Conservation (phyloP, 2,888 invertebrate species). For the Oeneis ivallda region DNA sequence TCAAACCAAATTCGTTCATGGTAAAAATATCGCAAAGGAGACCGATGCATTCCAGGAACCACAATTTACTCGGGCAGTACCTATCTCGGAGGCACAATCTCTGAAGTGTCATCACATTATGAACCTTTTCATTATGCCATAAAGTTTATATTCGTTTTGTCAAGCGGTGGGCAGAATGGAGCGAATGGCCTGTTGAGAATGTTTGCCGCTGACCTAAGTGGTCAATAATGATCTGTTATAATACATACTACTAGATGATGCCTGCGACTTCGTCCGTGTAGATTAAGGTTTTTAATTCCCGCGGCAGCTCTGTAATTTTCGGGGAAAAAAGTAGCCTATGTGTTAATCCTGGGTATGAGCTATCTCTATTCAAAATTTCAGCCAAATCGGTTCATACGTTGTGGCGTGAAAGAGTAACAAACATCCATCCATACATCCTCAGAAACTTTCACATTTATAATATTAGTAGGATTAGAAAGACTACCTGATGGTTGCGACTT, state of each 20-base stretch:
- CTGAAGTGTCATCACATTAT: constrained; percentile 50
- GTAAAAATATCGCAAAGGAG: constrained; percentile 74
- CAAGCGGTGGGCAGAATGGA: constrained; percentile 51
- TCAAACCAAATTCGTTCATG: constrained; percentile 57
- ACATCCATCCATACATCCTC: too few relatives aligned
- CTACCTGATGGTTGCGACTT: too few relatives aligned
- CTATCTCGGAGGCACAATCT: constrained; percentile 46
- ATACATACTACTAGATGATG: constrained; percentile 54
- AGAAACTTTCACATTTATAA: too few relatives aligned
- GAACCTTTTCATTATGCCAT: constrained; percentile 46
- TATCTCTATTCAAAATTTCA: too few relatives aligned
- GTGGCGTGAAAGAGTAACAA: too few relatives aligned
- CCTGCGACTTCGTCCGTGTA: too few relatives aligned
- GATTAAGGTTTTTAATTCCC: too few relatives aligned
- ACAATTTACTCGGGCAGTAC: constrained; percentile 69
- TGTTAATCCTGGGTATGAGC: too few relatives aligned
- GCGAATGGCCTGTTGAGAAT: constrained; percentile 77
- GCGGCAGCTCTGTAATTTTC: too few relatives aligned
- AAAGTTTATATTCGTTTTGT: constrained; percentile 53
- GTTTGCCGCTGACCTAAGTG: constrained; percentile 77
- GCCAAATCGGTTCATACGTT: too few relatives aligned
- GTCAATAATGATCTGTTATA: constrained; percentile 79
- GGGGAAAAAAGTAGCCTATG: too few relatives aligned
- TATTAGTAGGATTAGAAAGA: too few relatives aligned
- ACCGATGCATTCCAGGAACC: constrained; percentile 77